Conservation (phyloP, 2,797 vertebrate genomes). For the Chromobotia macracanthus region DNA sequence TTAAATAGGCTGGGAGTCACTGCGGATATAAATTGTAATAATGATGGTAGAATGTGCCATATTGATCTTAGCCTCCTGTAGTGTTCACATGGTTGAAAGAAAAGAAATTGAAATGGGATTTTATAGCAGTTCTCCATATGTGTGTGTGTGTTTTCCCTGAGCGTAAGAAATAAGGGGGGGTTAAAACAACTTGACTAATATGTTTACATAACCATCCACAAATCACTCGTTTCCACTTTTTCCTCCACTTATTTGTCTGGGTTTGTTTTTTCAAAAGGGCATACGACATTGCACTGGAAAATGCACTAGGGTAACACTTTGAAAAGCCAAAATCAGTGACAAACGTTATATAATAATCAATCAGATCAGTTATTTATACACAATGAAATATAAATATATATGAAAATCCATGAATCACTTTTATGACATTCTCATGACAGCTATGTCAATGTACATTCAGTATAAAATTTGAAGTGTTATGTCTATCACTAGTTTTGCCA, state of each 20-base stretch:
- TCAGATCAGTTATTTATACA: not conserved
- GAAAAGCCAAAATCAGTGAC: slow-evolving; percentile 1
- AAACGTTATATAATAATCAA: slow-evolving; percentile 5
- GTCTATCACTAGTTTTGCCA: not conserved
- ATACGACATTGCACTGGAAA: not conserved
- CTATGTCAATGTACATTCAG: not conserved
- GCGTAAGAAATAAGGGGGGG: slow-evolving; percentile 42
- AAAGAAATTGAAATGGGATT: slow-evolving; percentile 69
- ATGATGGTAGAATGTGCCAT: slow-evolving; percentile 73
- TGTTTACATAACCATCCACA: slow-evolving; percentile 65
- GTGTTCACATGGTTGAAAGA: slow-evolving; percentile 71
- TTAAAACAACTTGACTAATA: slow-evolving; percentile 72
- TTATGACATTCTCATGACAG: not conserved
- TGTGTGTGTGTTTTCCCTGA: slow-evolving; percentile 44
- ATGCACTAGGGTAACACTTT: not conserved
- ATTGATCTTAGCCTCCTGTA: slow-evolving; percentile 75
- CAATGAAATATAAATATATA: not conserved
- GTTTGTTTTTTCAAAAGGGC: not conserved
- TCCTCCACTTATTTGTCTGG: not conserved
- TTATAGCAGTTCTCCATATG: slow-evolving; percentile 59
- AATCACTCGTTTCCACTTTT: slow-evolving; percentile 61
- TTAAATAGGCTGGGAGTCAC: slow-evolving; percentile 73
- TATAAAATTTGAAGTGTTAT: not conserved
- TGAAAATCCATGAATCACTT: not conserved
- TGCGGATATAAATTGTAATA: slow-evolving; percentile 76